phyloP scores from a whole-genome alignment of 1,140 invertebrate genomes.

The Babylonia areolata region DNA sequence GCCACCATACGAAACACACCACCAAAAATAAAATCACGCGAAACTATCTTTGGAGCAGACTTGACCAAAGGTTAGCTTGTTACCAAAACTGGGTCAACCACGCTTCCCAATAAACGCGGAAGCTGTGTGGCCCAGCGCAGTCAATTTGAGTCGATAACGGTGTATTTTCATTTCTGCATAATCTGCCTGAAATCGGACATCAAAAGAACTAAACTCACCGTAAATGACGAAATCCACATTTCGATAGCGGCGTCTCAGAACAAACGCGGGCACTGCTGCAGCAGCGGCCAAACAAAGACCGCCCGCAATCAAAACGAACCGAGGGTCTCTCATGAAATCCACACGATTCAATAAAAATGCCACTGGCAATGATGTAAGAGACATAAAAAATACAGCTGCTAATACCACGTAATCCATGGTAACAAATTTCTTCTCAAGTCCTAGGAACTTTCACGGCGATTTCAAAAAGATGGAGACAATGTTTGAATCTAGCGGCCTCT shows the following conservation, averaged over 20 bases:
- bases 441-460: too few species aligned
- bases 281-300: conserved; percentile 41
- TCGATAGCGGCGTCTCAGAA: conserved; percentile 38
- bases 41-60: too few species aligned
- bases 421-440: neutral
- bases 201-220: conserved; percentile 42
- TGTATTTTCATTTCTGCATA: too few species aligned
- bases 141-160: neutral
- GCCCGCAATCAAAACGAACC: conserved; percentile 47
- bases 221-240: conserved; percentile 56
- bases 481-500: conserved; percentile 33
- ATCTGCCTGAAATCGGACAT: neutral
- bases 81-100: conserved; percentile 35
- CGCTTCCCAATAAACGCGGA: neutral
- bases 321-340: conserved; percentile 49
- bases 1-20: too few species aligned
- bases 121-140: neutral
- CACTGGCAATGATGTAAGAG: conserved; percentile 52
- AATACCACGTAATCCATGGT: conserved; percentile 39
- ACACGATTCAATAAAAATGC: conserved; percentile 48
- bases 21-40: too few species aligned
- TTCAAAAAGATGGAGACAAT: neutral
- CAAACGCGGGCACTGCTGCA: conserved; percentile 24
- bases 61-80: too few species aligned
- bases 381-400: conserved; percentile 44